Evolutionary conservation across 2,113 vertebrate genomes (phyloP).

Genomic region (Upupa epops): DNA sequence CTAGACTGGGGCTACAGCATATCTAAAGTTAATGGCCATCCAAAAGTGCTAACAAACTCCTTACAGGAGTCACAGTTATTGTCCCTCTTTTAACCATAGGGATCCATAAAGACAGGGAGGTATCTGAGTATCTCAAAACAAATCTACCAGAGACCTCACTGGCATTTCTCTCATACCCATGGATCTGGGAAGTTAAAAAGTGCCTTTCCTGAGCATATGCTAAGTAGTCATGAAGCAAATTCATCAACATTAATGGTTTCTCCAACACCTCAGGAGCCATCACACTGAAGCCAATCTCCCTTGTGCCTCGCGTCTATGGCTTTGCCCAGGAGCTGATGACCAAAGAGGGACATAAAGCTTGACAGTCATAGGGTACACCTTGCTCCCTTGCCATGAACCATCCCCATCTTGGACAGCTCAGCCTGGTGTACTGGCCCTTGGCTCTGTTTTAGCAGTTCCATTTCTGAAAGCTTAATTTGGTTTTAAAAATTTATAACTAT

Average conservation of each 20-base stretch:
- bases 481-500: background rate
- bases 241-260: background rate
- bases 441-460: background rate
- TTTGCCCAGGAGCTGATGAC: background rate
- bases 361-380: background rate
- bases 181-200: background rate
- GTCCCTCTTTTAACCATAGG: background rate
- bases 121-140: background rate
- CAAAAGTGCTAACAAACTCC: background rate
- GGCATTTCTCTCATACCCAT: background rate
- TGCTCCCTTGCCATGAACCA: accelerated
- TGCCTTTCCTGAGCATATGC: background rate
- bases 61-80: background rate
- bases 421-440: background rate
- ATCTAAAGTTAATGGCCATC: background rate
- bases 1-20: background rate
- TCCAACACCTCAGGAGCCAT: background rate
- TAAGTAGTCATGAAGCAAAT: background rate
- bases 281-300: background rate
- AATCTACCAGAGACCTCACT: background rate
- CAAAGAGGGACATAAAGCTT: background rate
- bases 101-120: background rate
- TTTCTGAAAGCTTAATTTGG: background rate
- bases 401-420: background rate
- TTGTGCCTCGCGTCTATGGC: accelerated